Evolutionary conservation across 1,140 invertebrate genomes (phyloP).

Genomic region (Papilio machaon): DNA sequence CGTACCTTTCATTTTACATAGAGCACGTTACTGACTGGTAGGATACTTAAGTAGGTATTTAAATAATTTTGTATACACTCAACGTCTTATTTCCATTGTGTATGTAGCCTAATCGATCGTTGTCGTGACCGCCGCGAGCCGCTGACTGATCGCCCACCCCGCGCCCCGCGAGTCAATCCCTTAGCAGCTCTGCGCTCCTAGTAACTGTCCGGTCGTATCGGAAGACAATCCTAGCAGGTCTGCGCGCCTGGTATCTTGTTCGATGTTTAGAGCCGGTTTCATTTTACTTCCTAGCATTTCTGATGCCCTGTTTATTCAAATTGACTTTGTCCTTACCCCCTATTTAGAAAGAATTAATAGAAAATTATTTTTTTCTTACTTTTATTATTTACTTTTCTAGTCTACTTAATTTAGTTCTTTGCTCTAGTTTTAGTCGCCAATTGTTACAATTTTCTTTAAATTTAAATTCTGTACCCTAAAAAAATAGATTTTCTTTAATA

Average conservation of each 20-base stretch:
- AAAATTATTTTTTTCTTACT: no score
- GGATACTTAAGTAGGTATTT: background rate
- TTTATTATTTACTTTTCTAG: no score
- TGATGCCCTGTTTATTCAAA: conserved; percentile 8
- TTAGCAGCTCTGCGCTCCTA: conserved; percentile 51
- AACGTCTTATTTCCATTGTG: conserved; percentile 39
- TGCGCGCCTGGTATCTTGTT: background rate
- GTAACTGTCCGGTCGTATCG: conserved; percentile 39
- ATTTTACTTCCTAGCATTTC: conserved; percentile 5
- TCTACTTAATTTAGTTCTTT: no score
- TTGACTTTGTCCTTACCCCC: background rate
- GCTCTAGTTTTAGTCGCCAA: no score
- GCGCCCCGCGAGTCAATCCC: conserved; percentile 49
- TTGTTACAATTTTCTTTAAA: no score
- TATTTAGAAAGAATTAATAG: no score
- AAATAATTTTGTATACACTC: background rate
- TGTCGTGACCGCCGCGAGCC: conserved; percentile 66
- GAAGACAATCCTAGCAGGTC: background rate
- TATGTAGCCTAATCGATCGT: conserved; percentile 37
- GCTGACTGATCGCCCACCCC: conserved; percentile 59
- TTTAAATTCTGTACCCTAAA: no score
- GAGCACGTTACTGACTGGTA: no score
- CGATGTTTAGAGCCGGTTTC: background rate
- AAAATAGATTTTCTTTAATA: no score
- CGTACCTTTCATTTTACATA: no score